Evolutionary conservation across 2,797 vertebrate species (phyloP), one percentile per base, ranked within the genome.

Genomic region (Coracias cyanogaster): DNA sequence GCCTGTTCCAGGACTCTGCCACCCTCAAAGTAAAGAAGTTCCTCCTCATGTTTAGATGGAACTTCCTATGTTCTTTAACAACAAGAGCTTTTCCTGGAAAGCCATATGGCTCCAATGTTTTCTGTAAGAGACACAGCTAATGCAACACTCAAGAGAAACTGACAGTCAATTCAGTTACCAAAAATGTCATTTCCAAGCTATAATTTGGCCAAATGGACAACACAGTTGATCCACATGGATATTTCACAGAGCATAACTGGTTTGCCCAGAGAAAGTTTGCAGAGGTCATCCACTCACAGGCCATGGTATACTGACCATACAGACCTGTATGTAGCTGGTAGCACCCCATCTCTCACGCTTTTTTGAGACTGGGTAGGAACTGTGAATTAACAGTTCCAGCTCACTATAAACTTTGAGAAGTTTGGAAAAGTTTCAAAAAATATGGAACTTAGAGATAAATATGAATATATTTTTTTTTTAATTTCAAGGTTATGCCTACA

Each of bases 51-150:
- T 43, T 43, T 43, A 43, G 41, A 13, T 43, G 41, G 9, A 43
- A 43, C 41, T 43, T 16, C 12, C 41, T 43, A 43, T 43, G 41
- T 43, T 46, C 33, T 13, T 24, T 31, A 54, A 49, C 39, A 58
- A 37, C 28, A 37, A 45, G 21, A 85, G 31, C 12, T 8, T 48
- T 49, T 28, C 52, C 49, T 26, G 49, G 45, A 10, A 45, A 85
- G 43, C 31, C 0, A 0, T 1, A 8, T 1, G 13, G 66, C 48
- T 74, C 18, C 24, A 55, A 35, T 15, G 3, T 24, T 74, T 71
- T 37, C 45, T 71, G 18, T 9, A 58, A 54, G 4, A 51, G 37
- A 25, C 11, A 52, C 28, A 73, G 22, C 7, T 57, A 58, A 35
- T 33, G 15, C 9, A 49, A 37, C 39, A 46, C 26, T 29, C 37